Percentiles rank a stretch among this genome's conserved stretches.
Evolutionary conservation across 2,888 invertebrate genomes (phyloP).

Genomic region (Lamellibrachia columna): DNA sequence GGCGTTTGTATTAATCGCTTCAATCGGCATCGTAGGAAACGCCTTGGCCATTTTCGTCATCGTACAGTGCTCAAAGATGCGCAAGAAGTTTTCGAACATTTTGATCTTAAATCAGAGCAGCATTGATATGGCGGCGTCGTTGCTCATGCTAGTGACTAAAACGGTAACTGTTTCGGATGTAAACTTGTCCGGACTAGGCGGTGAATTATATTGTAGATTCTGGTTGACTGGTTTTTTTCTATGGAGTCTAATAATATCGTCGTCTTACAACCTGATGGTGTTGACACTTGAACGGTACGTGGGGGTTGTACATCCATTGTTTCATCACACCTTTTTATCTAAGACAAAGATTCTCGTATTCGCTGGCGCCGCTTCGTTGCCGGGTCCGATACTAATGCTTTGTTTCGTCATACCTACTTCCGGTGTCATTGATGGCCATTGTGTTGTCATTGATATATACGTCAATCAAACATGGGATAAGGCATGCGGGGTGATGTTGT

Average conservation of each 20-base stretch:
- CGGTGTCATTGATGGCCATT: not conserved
- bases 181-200: not conserved
- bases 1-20: not conserved
- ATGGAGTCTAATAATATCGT: not conserved
- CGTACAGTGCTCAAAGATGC: not conserved
- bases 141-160: not conserved
- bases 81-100: not conserved
- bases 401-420: constrained; percentile 2
- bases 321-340: not conserved
- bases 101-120: not conserved
- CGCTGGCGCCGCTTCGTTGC: not conserved
- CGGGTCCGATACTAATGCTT: not conserved
- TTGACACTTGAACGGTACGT: not conserved
- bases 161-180: not conserved
- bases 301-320: not conserved
- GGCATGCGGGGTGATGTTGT: not conserved
- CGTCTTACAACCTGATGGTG: not conserved
- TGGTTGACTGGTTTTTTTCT: not conserved
- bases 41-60: not conserved
- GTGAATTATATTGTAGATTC: not conserved
- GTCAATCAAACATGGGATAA: not conserved
- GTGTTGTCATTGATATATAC: not conserved
- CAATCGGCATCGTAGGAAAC: not conserved
- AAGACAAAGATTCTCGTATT: not conserved
- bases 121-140: not conserved